Base-by-base conservation (phyloP, 2,797 vertebrate genomes). In the Coreius guichenoti region DNA sequence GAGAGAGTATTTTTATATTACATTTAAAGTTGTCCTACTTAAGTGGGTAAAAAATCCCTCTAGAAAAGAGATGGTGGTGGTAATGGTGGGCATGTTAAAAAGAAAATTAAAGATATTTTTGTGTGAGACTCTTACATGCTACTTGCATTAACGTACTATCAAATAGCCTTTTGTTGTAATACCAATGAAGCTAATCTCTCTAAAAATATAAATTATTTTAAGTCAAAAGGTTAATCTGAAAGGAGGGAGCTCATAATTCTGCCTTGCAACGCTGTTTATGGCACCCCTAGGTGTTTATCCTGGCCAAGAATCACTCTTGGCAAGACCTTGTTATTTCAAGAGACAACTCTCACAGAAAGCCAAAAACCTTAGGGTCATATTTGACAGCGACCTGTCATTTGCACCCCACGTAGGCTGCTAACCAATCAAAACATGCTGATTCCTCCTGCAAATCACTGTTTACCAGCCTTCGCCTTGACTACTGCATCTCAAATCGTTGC, bases 381-480 rank as follows among this genome's bases (percentile, higher is more conserved):
- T 73, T 73, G 70, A 75, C 73, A 54, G 47, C 5, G 31, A 33
- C 73, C 73, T 54, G 73, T 51, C 9, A 19, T 75, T 75, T 51
- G 47, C 26, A 11, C 29, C 73, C 73, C 16, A 21, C 73, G 23
- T 49, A 73, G 12, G 68, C 12, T 19, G 17, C 21, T 45, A 70
- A 45, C 23, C 26, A 73, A n/a, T 73, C 70, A 73, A 49, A n/a
- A 29, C 7, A 74, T 19, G 45, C 45, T 47, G 45, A 47, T 73
- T 72, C 43, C 13, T 72, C n/a, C 43, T 72, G 70, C 14, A 73
- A 29, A 74, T 51, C 70, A 47, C n/a, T 8, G n/a, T 45, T 70
- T 45, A 45, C 39, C 39, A 70, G 29, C 29, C 31, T 43, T 70
- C 12, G 9, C 21, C 21, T n/a, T 43, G 36, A n/a, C 36, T 70